Evolutionary conservation across 2,888 invertebrate genomes (phyloP).

Genomic region (Timema podura): DNA sequence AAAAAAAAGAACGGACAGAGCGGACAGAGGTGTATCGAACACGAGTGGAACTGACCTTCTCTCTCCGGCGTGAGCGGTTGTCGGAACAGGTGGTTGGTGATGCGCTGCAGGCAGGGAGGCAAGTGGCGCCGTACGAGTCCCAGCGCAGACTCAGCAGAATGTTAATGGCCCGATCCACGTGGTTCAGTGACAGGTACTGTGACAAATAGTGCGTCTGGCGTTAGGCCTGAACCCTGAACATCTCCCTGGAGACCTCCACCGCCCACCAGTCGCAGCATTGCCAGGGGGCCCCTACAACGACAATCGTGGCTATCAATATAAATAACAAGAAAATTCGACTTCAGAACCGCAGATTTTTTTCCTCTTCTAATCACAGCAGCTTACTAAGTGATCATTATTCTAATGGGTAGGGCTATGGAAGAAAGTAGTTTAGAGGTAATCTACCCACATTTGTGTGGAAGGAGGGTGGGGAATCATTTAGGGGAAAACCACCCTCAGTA

Average conservation of each 20-base stretch:
- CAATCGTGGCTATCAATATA: constrained; percentile 8
- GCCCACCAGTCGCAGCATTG: constrained; percentile 52
- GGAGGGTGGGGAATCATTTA: no score
- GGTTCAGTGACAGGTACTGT: constrained; percentile 59
- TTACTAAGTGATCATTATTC: not conserved
- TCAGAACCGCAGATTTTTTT: no score
- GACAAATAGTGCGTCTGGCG: constrained; percentile 58
- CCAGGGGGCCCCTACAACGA: constrained; percentile 52
- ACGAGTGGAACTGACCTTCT: constrained; percentile 47
- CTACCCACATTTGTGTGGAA: no score
- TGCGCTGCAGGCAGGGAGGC: constrained; percentile 69
- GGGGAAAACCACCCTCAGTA: no score
- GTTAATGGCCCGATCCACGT: constrained; percentile 65
- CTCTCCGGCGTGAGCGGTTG: constrained; percentile 54
- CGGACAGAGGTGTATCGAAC: no score
- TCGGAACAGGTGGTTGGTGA: constrained; percentile 62
- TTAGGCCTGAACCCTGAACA: constrained; percentile 49
- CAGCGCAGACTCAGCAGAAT: constrained; percentile 68
- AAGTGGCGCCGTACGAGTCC: constrained; percentile 70
- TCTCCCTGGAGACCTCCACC: constrained; percentile 45
- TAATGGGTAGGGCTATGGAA: no score
- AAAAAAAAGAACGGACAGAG: no score
- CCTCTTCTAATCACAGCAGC: not conserved
- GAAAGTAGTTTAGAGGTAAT: no score
- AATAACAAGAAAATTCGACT: no score